Base-by-base conservation (phyloP, 2,797 vertebrate species). In the Pempheris klunzingeri region DNA sequence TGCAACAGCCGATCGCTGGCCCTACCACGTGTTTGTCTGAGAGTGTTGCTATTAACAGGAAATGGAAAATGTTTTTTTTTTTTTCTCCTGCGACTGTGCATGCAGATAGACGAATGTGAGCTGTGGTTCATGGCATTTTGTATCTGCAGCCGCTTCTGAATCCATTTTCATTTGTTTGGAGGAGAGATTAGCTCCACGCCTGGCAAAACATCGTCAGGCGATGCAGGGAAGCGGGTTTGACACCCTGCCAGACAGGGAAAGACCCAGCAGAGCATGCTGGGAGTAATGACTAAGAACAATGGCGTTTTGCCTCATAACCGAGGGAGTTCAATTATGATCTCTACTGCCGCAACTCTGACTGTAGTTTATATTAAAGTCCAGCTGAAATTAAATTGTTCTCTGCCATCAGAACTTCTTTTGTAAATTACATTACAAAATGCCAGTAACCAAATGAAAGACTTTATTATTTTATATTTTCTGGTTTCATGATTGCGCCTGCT, bases 121-220 rank as follows among this genome's bases (percentile, higher is more conserved):
- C 77, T 74, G 39, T 41, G 70, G 53, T 81, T 80, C 22, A 7
- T n/a, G 24, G 64, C 14, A 17, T 81, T 86, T 80, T 70, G 36
- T 80, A 67, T 79, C 55, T 71, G 78, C 71, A 30, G 63, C 52
- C 18, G 17, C 76, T 70, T 76, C 71, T 58, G 57, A 80, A 83
- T 84, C 65, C 82, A 74, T 87, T 83, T 86, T 71, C 74, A 81
- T 89, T 82, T 85, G 79, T 91, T 87, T 85, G 62, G 74, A 78
- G 68, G 77, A 81, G 44, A 85, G 75, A 88, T 87, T 78, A 82
- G 62, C 72, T 65, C 50, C 67, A 67, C 2, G 69, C 63, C 72
- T 86, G 81, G 66, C 49, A 78, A 84, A 78, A 81, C 79, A 74
- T 75, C 4, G 12, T 46, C 59, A 62, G 64, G 70, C 66, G 13